phyloP scores from a whole-genome alignment of 2,888 invertebrate species.

The Dasysyrphus albostriatus region DNA sequence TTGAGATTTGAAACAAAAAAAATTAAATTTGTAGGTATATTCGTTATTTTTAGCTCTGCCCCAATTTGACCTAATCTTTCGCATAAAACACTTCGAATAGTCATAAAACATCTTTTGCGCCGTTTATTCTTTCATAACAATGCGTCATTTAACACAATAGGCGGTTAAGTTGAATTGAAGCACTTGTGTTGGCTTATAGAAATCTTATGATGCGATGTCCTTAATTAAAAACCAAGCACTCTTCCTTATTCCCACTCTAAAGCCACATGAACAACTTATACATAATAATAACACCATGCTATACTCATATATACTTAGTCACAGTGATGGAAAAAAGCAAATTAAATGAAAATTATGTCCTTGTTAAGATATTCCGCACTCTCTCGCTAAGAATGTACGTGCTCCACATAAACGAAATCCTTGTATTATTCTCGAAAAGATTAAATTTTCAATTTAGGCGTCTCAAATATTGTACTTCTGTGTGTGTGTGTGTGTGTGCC shows the following conservation, averaged over 20 bases:
- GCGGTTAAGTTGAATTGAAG: constrained; percentile 18
- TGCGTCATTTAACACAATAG: constrained; percentile 63
- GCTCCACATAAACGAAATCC: constrained; percentile 54
- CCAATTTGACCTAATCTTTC: not conserved
- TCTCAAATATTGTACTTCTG: constrained; percentile 21
- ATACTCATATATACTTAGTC: not conserved
- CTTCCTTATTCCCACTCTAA: not conserved
- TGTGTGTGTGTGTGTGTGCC: constrained; percentile 25
- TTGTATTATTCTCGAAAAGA: constrained; percentile 63
- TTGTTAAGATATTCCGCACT: constrained; percentile 1
- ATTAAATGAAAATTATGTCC: constrained; percentile 45
- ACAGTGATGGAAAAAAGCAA: not conserved
- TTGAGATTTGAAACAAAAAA: no score
- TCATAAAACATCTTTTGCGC: constrained; percentile 56
- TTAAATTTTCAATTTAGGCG: constrained; percentile 72
- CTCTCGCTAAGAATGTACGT: constrained; percentile 48
- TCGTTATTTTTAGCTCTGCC: not conserved
- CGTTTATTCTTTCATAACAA: constrained; percentile 36
- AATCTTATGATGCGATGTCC: constrained; percentile 70
- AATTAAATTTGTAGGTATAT: not conserved
- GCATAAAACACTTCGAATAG: constrained; percentile 38
- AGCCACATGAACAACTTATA: not conserved
- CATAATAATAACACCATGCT: not conserved
- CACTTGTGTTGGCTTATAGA: constrained; percentile 32
- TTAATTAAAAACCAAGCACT: constrained; percentile 66